Evolutionary conservation across 2,888 invertebrate genomes (phyloP).

Genomic region (Tipula lateralis): DNA sequence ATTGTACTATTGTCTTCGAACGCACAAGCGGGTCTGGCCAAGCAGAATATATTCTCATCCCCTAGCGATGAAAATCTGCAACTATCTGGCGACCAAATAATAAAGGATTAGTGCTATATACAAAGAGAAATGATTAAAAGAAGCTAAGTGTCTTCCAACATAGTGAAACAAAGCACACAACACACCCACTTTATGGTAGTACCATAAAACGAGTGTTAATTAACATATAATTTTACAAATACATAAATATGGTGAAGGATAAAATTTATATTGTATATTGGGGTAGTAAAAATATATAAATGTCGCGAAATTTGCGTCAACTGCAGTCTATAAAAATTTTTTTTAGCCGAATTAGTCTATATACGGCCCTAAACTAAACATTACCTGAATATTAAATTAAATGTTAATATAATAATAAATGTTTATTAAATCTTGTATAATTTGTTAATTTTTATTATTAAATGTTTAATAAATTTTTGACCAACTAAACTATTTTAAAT

Average conservation of each 20-base stretch:
- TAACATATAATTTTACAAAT: not conserved
- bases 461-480: not conserved
- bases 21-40: not conserved
- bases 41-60: not conserved
- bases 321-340: not conserved
- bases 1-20: not conserved
- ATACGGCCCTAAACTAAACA: not conserved
- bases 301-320: not conserved
- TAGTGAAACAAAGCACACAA: not conserved
- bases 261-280: not conserved
- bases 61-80: not conserved
- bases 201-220: not conserved
- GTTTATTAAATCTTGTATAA: not conserved
- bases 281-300: not conserved
- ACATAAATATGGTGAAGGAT: not conserved
- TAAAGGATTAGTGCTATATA: not conserved
- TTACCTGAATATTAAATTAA: constrained; percentile 4
- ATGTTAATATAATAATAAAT: not conserved
- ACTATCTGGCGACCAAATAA: not conserved
- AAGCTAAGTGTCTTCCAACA: not conserved
- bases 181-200: not conserved
- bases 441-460: not conserved
- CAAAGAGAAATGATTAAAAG: not conserved
- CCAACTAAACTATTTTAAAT: no score
- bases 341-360: not conserved